phyloP scores from a whole-genome alignment of 2,797 vertebrate genomes.

The Ara ararauna region DNA sequence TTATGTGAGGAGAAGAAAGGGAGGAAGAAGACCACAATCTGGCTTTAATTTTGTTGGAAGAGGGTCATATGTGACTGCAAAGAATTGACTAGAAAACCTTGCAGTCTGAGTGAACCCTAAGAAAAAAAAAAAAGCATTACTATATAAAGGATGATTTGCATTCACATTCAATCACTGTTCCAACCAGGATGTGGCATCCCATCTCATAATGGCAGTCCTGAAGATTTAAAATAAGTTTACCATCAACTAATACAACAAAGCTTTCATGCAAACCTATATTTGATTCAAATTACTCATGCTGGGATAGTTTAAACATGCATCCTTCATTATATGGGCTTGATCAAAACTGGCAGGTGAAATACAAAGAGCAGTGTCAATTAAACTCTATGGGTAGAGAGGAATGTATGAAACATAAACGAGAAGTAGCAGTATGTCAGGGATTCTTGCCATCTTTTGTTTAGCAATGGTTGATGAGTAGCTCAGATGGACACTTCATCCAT shows the following conservation, averaged over 20 bases:
- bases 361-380: slow-evolving; percentile 42
- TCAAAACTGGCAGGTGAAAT: slow-evolving; percentile 59
- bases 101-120: not conserved
- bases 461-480: not conserved
- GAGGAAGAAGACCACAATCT: not conserved
- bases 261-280: slow-evolving; percentile 52
- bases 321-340: slow-evolving; percentile 43
- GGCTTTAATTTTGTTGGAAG: not conserved
- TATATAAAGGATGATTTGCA: slow-evolving; percentile 16
- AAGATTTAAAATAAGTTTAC: slow-evolving; percentile 54
- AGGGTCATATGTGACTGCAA: not conserved
- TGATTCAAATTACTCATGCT: slow-evolving; percentile 58
- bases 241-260: slow-evolving; percentile 44
- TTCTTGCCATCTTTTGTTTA: slow-evolving; percentile 36
- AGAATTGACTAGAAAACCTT: not conserved
- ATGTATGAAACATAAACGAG: not conserved
- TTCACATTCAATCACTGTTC: slow-evolving; percentile 40
- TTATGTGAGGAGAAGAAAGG: not conserved
- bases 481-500: not conserved
- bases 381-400: slow-evolving; percentile 28
- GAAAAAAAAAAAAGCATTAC: not conserved
- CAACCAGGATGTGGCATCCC: not conserved
- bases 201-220: slow-evolving; percentile 36
- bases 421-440: slow-evolving; percentile 4
- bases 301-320: slow-evolving; percentile 44